phyloP scores from a whole-genome alignment of 2,888 invertebrate genomes.

The Hypsopygia costalis region DNA sequence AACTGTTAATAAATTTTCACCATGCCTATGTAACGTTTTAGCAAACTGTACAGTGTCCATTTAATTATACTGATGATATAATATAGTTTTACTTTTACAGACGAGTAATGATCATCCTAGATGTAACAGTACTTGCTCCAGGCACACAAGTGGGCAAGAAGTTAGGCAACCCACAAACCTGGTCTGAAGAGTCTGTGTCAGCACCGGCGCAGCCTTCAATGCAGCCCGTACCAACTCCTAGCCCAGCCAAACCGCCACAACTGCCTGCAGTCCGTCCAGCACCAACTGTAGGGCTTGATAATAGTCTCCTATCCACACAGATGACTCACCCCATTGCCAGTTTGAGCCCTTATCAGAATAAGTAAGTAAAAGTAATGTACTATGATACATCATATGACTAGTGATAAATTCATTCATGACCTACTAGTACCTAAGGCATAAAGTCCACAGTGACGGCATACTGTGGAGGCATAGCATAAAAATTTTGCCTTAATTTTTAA shows the following conservation, averaged over 20 bases:
- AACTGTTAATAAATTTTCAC: too few species aligned
- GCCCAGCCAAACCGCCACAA: conserved; percentile 29
- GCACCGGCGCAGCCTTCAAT: conserved; percentile 33
- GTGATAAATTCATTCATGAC: too few species aligned
- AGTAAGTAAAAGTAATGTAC: conserved; percentile 78
- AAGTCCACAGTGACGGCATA: too few species aligned
- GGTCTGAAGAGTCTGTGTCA: conserved; percentile 57
- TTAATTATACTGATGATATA: too few species aligned
- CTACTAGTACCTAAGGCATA: too few species aligned
- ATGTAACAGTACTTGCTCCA: conserved; percentile 85
- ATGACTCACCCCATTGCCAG: conserved; percentile 89
- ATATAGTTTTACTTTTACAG: conserved; percentile 68
- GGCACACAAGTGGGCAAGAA: conserved; percentile 87
- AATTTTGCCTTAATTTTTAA: too few species aligned
- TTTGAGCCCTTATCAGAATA: conserved; percentile 96
- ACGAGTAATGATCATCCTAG: conserved; percentile 91
- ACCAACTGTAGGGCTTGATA: conserved; percentile 49
- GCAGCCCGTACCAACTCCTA: conserved; percentile 36
- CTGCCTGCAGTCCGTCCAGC: conserved; percentile 23
- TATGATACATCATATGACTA: too few species aligned
- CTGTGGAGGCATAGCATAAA: too few species aligned
- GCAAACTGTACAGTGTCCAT: too few species aligned
- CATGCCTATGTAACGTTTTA: too few species aligned
- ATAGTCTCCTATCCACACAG: conserved; percentile 65
- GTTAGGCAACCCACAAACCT: conserved; percentile 91